Evolutionary conservation across 1,140 invertebrate genomes (phyloP).

Genomic region (Coelopa frigida): DNA sequence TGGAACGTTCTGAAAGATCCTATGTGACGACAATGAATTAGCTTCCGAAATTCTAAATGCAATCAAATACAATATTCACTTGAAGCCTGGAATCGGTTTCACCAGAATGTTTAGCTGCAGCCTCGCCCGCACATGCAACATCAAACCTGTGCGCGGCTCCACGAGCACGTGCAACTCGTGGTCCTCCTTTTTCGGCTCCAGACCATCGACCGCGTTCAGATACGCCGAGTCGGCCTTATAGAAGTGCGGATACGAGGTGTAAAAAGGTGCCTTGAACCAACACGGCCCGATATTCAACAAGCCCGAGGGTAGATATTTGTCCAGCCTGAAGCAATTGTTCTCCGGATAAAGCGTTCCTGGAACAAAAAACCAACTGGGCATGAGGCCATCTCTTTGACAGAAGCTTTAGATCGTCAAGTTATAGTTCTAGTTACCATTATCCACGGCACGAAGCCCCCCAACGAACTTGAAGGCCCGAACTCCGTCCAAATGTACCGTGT

Average conservation of each 20-base stretch:
- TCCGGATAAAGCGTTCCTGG: constrained; percentile 49
- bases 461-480: constrained; percentile 50
- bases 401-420: not conserved
- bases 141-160: constrained; percentile 66
- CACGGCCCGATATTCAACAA: constrained; percentile 61
- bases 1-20: constrained; percentile 58
- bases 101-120: constrained; percentile 72
- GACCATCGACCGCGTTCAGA: constrained; percentile 55
- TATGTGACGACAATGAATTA: too few relatives aligned
- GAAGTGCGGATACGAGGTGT: constrained; percentile 81
- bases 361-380: too few relatives aligned
- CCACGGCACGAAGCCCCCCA: constrained; percentile 47
- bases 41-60: too few relatives aligned
- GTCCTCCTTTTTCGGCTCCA: constrained; percentile 58
- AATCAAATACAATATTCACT: too few relatives aligned
- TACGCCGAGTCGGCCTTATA: constrained; percentile 67
- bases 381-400: too few relatives aligned
- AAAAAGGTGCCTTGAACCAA: constrained; percentile 65
- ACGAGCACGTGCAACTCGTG: constrained; percentile 65
- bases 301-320: constrained; percentile 58
- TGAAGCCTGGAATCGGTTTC: constrained; percentile 53
- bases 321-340: constrained; percentile 62
- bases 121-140: constrained; percentile 62
- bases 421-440: constrained; percentile 49
- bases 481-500: constrained; percentile 45